Percentiles rank a stretch among this genome's conserved stretches.
Evolutionary conservation across 1,140 invertebrate species (phyloP).

Genomic region (Choristoneura fumiferana): DNA sequence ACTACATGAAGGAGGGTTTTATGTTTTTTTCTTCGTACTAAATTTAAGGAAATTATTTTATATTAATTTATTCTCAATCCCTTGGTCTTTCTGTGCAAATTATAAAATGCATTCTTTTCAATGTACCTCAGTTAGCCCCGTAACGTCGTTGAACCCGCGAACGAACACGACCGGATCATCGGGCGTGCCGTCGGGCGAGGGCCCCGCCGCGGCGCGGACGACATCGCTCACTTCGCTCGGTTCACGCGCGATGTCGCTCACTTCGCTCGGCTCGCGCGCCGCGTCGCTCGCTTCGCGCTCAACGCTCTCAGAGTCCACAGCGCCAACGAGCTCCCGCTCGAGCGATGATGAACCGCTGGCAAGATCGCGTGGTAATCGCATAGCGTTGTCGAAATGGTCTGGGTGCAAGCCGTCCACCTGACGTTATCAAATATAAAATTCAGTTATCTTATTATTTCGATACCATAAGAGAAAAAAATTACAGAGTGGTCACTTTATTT

Average conservation of each 20-base stretch:
- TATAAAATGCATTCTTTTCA: too few relatives aligned
- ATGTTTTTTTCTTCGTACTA: too few relatives aligned
- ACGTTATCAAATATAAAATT: not conserved
- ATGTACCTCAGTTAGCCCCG: slow-evolving; percentile 55
- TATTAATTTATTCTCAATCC: too few relatives aligned
- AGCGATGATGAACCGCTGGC: slow-evolving; percentile 58
- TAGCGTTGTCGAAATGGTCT: slow-evolving; percentile 46
- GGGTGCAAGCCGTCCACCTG: slow-evolving; percentile 52
- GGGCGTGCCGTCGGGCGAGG: slow-evolving; percentile 31
- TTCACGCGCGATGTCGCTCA: not conserved
- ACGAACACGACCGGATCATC: slow-evolving; percentile 55
- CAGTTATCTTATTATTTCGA: too few relatives aligned
- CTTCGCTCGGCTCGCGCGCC: not conserved
- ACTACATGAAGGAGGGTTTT: too few relatives aligned
- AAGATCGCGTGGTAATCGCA: slow-evolving; percentile 32
- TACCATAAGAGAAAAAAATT: too few relatives aligned
- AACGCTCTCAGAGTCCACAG: slow-evolving; percentile 20
- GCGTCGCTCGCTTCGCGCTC: not conserved
- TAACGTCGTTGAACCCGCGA: slow-evolving; percentile 47
- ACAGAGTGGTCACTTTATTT: too few relatives aligned
- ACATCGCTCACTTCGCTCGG: slow-evolving; percentile 9
- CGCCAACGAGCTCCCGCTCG: slow-evolving; percentile 49
- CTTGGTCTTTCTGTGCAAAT: too few relatives aligned
- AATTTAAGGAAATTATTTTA: too few relatives aligned
- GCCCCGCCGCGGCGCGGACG: not conserved